Conservation (phyloP, 2,888 invertebrate genomes). For the Chromoteleia sp. region DNA sequence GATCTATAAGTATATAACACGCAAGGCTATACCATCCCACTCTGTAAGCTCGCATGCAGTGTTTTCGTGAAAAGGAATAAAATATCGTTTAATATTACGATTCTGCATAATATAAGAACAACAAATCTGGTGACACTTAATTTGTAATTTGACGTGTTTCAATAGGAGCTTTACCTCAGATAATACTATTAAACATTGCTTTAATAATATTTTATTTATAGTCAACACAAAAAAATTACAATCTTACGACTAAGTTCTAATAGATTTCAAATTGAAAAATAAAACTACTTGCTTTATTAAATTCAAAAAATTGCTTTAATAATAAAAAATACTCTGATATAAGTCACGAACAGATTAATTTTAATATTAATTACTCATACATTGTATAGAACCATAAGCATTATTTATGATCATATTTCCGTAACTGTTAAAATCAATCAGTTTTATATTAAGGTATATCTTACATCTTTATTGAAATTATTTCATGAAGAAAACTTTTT, state of each 20-base stretch:
- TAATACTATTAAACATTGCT: slow-evolving; percentile 3
- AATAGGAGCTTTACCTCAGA: neutral
- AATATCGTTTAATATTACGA: slow-evolving; percentile 30
- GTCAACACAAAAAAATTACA: neutral
- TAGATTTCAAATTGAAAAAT: neutral
- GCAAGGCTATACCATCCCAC: slow-evolving; percentile 27
- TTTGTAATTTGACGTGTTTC: slow-evolving; percentile 21
- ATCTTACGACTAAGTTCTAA: neutral
- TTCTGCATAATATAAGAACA: slow-evolving; percentile 29
- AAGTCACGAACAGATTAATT: too few species aligned
- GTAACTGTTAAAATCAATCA: neutral
- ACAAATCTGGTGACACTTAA: slow-evolving; percentile 16
- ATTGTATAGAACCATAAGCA: too few species aligned
- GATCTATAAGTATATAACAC: slow-evolving; percentile 56
- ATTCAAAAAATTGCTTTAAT: too few species aligned
- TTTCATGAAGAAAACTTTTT: neutral
- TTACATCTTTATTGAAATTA: slow-evolving; percentile 15
- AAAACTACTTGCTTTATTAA: too few species aligned
- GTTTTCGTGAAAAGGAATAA: slow-evolving; percentile 40
- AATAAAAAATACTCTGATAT: too few species aligned
- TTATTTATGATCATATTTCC: neutral
- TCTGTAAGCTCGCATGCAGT: slow-evolving; percentile 33
- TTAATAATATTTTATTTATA: slow-evolving; percentile 3
- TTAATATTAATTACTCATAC: too few species aligned
- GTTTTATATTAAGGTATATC: slow-evolving; percentile 7